Percentiles rank a stretch among this genome's conserved stretches.
phyloP scores from a whole-genome alignment of 53 echinoderm and acorn worm genomes.

The Stichopus horrens region DNA sequence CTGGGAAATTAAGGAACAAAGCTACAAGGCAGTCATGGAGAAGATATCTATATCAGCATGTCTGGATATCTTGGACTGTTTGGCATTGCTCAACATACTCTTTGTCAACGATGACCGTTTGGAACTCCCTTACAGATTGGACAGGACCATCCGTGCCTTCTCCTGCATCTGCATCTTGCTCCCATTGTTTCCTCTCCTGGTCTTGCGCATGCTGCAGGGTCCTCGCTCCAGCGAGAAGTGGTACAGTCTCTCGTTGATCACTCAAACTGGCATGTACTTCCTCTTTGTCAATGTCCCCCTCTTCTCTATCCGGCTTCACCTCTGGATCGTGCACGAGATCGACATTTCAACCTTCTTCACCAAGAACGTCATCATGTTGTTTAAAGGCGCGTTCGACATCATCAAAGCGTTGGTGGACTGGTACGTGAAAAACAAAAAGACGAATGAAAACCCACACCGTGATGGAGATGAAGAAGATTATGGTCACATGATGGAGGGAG shows the following conservation, averaged over 20 bases:
- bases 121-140: conserved; percentile 47
- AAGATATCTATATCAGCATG: conserved; percentile 65
- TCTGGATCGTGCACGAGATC: conserved; percentile 66
- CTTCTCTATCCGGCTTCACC: conserved; percentile 59
- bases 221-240: conserved; percentile 46
- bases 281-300: conserved; percentile 72
- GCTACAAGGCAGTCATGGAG: conserved; percentile 64
- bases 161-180: conserved; percentile 70
- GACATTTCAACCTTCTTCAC: conserved; percentile 81
- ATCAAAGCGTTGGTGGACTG: conserved; percentile 56
- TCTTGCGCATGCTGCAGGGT: conserved; percentile 56
- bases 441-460: background rate
- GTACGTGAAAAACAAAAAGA: conserved; percentile 38
- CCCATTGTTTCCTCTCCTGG: conserved; percentile 61
- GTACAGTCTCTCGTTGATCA: conserved; percentile 57
- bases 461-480: background rate
- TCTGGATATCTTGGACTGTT: conserved; percentile 72
- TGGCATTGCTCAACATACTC: conserved; percentile 65
- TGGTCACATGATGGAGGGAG: conserved; percentile 21
- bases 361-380: conserved; percentile 81
- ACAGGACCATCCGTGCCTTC: conserved; percentile 69
- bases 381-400: conserved; percentile 65
- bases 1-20: conserved; percentile 57
- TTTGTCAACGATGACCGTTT: conserved; percentile 48
- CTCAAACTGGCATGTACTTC: conserved; percentile 62